Base-by-base conservation (phyloP, 2,888 invertebrate species). In the Gerris lacustris region DNA sequence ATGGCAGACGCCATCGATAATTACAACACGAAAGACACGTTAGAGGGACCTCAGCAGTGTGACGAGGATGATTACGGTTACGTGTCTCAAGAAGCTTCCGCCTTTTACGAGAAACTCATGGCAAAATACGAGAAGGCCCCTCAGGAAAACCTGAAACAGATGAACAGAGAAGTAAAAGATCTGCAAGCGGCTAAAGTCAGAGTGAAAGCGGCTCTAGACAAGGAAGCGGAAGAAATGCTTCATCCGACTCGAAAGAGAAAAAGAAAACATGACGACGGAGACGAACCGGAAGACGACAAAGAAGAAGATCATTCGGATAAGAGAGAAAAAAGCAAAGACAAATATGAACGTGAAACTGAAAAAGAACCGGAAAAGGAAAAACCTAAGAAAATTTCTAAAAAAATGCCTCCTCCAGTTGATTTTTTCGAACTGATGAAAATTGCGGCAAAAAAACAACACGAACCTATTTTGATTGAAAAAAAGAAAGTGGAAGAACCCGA, bases 51-150 rank as follows among this genome's bases (percentile, higher is more conserved):
- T 0, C 86, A 88, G 1, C 92, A 92, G 77, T 90, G 92, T 0
- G 94, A 94, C 77, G 92, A 92, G 78, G 94, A 94, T 82, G 94
- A 94, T 78, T 94, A 94, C 79, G 94, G 94, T 0, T 94, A 92
- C 78, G 91, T 90, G 63, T 94, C 94, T 0, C 89, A 88, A 76
- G 90, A 90, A 79, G 90, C 92, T 1, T 87, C 90, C 66, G 90
- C 88, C 45, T 85, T 89, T 76, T 93, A 93, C 79, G 86, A 88
- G 75, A 91, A 92, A 80, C 87, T 94, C 83, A 90, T 94, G 85
- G 88, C 89, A 75, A 92, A 92, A 79, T 92, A 91, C 76, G 88
- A 84, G 76, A 86, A 85, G 78, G 82, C 87, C 77, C 88, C 89
- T 15, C 87, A 88, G 67, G 89, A 89, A 76, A 76, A 76, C 67